Base-by-base conservation (phyloP, 2,888 invertebrate species). In the Entomobrya proxima region DNA sequence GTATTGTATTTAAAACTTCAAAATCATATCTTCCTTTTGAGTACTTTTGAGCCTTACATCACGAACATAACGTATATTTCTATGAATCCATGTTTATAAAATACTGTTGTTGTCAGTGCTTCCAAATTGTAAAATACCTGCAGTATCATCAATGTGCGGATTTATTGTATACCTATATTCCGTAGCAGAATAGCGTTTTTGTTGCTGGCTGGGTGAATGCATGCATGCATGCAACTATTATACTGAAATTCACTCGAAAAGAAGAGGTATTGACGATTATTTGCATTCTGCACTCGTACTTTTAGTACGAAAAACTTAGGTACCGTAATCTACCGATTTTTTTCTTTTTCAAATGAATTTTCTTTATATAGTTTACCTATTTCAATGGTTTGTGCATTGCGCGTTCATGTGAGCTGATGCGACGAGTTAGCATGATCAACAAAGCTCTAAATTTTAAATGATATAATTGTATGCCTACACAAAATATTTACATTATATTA, bases 271-370 rank as follows among this genome's bases (percentile, higher is more conserved):
- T 52, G 32, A 9, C 40, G 44, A 64, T 78, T 78, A 61, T 47
- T 32, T 78, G 78, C 78, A 61, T 30, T 27, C 61, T 64, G 58
- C 61, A 64, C 44, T 61, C 47, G 2, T 37, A 27, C 37, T 7
- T 40, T 47, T 52, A 15, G 24, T n/a, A 3, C 50, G 11, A 74
- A 52, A 74, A 74, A 32, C 74, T 30, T 61, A 79, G 67, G 78
- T 72, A 47, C 85, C 85, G 85, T 78, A 85, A 85, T 72, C 50
- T 58, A 50, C 78, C 74, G 74, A 85, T 79, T 85, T 85, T 85
- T 74, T 32, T 7, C 55, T 44, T 47, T 55, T 52, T 67, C 75
- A 75, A 76, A 83, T 67, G 64, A 75, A 82, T 75, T 79, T 61
- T 47, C 37, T 30, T 75, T n/a, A 40, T 58, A 21, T 15, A 40